Evolutionary conservation across 2,888 invertebrate species (phyloP).

Genomic region (Cantharis rustica): DNA sequence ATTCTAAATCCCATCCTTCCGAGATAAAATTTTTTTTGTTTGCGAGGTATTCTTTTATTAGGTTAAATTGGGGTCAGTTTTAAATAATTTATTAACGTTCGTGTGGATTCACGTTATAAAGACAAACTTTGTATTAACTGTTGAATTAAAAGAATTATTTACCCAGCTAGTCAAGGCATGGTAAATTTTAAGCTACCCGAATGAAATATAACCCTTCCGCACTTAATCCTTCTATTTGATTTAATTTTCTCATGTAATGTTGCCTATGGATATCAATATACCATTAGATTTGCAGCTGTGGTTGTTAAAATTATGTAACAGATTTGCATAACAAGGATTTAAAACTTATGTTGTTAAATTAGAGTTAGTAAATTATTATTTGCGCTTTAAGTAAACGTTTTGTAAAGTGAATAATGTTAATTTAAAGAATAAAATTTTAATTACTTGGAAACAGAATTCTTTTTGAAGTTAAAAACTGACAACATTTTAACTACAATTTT

Average conservation of each 20-base stretch:
- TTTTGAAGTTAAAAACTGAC: neutral
- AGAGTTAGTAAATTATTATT: neutral
- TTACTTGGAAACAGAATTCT: neutral
- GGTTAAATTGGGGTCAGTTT: neutral
- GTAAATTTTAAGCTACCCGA: constrained; percentile 2
- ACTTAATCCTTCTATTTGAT: constrained; percentile 1
- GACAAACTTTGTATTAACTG: neutral
- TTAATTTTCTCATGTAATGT: neutral
- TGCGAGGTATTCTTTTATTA: neutral
- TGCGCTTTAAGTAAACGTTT: neutral
- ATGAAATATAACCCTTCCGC: constrained; percentile 4
- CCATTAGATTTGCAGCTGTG: constrained; percentile 1
- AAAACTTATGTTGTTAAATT: neutral
- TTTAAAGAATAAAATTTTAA: neutral
- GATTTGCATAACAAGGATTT: neutral
- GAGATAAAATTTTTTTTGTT: neutral
- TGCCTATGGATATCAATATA: constrained; percentile 4
- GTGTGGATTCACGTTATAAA: neutral
- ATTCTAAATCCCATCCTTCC: neutral
- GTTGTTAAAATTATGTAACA: constrained; percentile 3
- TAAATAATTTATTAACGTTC: neutral
- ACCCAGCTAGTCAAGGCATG: neutral
- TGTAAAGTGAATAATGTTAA: neutral
- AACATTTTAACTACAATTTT: neutral
- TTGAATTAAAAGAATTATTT: constrained; percentile 2